Conservation (phyloP, 2,888 invertebrate genomes). For the Melitaea athalia region DNA sequence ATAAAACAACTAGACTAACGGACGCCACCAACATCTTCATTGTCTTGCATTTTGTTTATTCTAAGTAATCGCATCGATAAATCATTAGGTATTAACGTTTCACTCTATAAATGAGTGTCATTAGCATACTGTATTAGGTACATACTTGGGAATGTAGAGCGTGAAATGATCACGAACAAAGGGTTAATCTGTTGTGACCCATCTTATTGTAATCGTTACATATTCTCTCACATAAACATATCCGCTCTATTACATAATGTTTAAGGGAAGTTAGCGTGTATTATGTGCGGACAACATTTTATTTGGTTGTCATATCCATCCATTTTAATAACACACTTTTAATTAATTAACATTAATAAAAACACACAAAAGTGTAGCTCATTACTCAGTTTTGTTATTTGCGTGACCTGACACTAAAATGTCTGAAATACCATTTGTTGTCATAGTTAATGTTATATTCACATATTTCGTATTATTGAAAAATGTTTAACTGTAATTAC, state of each 20-base stretch:
- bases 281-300: not conserved
- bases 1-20: conserved; percentile 28
- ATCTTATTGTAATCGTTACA: conserved; percentile 38
- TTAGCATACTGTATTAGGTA: conserved; percentile 42
- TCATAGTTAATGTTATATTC: conserved; percentile 3
- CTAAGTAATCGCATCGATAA: conserved; percentile 24
- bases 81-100: conserved; percentile 18
- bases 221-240: conserved; percentile 32
- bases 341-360: too few species aligned
- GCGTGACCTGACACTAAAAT: not conserved
- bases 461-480: not conserved
- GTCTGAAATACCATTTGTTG: not conserved
- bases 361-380: too few species aligned
- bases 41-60: conserved; percentile 25
- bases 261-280: conserved; percentile 5
- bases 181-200: conserved; percentile 49
- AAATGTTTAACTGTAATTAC: not conserved
- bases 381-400: not conserved
- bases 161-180: conserved; percentile 68
- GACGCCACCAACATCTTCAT: conserved; percentile 22
- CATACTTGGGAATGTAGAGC: conserved; percentile 66
- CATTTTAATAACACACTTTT: not conserved
- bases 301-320: not conserved
- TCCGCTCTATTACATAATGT: conserved; percentile 24
- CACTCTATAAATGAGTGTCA: conserved; percentile 29